phyloP scores from a whole-genome alignment of 1,140 invertebrate genomes.

The Frieseomelitta varia region DNA sequence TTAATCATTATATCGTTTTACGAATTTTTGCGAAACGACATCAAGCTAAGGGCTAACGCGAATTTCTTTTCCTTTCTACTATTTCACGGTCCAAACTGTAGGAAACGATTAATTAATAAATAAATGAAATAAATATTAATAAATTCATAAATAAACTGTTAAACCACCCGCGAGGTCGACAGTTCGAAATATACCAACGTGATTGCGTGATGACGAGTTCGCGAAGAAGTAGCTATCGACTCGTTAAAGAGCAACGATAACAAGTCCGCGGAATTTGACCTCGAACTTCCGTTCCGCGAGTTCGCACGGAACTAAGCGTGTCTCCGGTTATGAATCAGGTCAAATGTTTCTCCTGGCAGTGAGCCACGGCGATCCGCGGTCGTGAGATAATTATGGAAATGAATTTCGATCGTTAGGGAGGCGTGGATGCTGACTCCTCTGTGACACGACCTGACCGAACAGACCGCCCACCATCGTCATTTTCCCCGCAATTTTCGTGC shows the following conservation, averaged over 20 bases:
- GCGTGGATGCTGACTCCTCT: conserved; percentile 62
- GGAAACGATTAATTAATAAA: too few relatives aligned
- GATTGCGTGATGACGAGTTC: conserved; percentile 14
- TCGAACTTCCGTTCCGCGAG: conserved; percentile 43
- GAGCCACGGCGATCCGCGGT: conserved; percentile 51
- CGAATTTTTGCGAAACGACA: too few relatives aligned
- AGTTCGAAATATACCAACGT: background rate
- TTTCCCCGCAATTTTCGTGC: conserved; percentile 71
- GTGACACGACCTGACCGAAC: conserved; percentile 60
- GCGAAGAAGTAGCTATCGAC: conserved; percentile 6
- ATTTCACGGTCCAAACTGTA: too few relatives aligned
- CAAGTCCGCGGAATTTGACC: conserved; percentile 29
- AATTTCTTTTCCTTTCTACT: too few relatives aligned
- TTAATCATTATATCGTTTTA: too few relatives aligned
- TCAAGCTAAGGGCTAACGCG: too few relatives aligned
- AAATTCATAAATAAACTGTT: too few relatives aligned
- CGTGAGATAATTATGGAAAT: conserved; percentile 78
- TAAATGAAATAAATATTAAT: too few relatives aligned
- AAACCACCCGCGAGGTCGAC: too few relatives aligned
- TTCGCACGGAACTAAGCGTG: conserved; percentile 49
- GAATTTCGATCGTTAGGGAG: conserved; percentile 75
- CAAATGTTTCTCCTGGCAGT: conserved; percentile 33
- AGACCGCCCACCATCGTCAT: conserved; percentile 57
- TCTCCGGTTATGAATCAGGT: conserved; percentile 44
- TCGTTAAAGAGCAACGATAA: conserved; percentile 28